Conservation (phyloP, 2,888 invertebrate genomes). For the Lasiommata megera region DNA sequence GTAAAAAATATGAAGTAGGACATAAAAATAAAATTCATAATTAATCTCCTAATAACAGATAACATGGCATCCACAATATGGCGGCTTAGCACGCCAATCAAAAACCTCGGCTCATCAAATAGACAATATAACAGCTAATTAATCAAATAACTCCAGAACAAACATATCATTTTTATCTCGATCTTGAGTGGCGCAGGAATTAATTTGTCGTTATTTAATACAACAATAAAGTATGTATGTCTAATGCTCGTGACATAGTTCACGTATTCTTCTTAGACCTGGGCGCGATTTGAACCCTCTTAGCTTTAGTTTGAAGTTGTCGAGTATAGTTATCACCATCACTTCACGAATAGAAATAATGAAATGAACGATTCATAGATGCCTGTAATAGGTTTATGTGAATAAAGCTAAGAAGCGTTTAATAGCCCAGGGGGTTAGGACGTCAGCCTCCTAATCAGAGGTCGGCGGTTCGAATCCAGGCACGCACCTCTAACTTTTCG, state of each 20-base stretch:
- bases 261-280: too few species aligned
- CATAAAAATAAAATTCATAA: conserved; percentile 16
- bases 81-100: conserved; percentile 28
- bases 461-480: too few species aligned
- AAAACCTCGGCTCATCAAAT: conserved; percentile 16
- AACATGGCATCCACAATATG: conserved; percentile 18
- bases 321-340: too few species aligned
- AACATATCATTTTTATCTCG: conserved; percentile 42
- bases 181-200: conserved; percentile 25
- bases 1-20: conserved; percentile 3
- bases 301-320: too few species aligned
- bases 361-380: too few species aligned
- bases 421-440: too few species aligned
- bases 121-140: conserved; percentile 31
- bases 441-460: too few species aligned
- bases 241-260: neutral
- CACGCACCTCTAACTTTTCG: too few species aligned
- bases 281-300: too few species aligned
- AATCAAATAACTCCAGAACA: conserved; percentile 42
- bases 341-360: too few species aligned
- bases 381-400: too few species aligned
- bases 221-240: neutral
- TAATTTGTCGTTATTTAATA: conserved; percentile 17
- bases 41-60: conserved; percentile 23
- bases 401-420: too few species aligned